A percentile compares a stretch with the other conserved stretches of the same genome.
Conservation (phyloP, 2,113 vertebrate genomes). For the Ramphastos sulfuratus region DNA sequence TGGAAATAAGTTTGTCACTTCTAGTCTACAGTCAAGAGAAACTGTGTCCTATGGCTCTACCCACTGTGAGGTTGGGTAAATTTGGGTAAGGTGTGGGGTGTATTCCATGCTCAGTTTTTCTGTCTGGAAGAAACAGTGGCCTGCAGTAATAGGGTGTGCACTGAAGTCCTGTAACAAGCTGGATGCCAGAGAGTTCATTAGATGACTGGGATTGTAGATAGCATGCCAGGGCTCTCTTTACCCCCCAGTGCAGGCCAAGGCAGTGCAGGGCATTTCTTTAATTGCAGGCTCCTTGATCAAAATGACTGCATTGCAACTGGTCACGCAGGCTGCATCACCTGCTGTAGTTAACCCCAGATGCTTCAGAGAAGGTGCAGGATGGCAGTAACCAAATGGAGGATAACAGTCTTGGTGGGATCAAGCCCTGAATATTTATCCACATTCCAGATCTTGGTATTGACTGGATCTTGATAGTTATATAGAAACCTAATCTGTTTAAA, state of each 20-base stretch:
- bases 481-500: not conserved
- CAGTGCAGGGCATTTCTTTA: not conserved
- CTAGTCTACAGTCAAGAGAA: not conserved
- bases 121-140: not conserved
- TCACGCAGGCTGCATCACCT: not conserved
- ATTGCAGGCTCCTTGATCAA: not conserved
- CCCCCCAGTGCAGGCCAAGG: not conserved
- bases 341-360: not conserved
- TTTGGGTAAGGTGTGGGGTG: not conserved
- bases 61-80: not conserved
- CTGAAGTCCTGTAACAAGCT: not conserved
- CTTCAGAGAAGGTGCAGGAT: not conserved
- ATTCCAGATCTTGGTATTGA: not conserved
- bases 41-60: not conserved
- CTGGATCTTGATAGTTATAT: not conserved
- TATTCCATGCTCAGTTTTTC: not conserved
- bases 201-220: not conserved
- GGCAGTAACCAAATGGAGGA: not conserved
- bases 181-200: not conserved
- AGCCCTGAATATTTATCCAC: not conserved
- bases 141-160: not conserved
- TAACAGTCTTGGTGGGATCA: not conserved
- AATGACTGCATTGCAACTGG: not conserved
- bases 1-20: not conserved
- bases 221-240: not conserved